Percentiles rank a stretch among this genome's conserved stretches.
Conservation (phyloP, 1,140 invertebrate genomes). For the Eubasilissa regina region DNA sequence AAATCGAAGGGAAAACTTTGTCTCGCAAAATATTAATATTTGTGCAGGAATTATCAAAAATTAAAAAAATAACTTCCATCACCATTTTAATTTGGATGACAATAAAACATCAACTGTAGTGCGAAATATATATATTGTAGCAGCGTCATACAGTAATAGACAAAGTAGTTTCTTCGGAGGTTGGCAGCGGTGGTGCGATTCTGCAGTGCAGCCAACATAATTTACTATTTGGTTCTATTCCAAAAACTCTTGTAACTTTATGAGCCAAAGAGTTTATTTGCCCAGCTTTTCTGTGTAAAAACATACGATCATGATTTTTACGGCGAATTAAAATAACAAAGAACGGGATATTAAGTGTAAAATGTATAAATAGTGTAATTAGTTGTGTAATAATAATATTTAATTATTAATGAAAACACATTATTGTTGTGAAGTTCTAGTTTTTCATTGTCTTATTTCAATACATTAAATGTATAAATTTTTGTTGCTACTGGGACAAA, state of each 20-base stretch:
- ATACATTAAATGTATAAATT: too few relatives aligned
- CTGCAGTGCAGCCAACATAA: conserved; percentile 53
- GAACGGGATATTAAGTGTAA: not conserved
- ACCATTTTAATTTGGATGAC: conserved; percentile 30
- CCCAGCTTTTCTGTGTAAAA: conserved; percentile 26
- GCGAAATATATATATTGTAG: conserved; percentile 2
- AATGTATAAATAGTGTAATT: too few relatives aligned
- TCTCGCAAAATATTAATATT: too few relatives aligned
- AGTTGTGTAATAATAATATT: too few relatives aligned
- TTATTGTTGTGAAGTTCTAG: too few relatives aligned
- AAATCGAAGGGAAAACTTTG: too few relatives aligned
- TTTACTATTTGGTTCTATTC: conserved; percentile 58
- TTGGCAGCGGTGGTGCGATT: conserved; percentile 14
- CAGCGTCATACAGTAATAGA: conserved; percentile 25
- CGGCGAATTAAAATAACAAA: not conserved
- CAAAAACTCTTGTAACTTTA: conserved; percentile 55
- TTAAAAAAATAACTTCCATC: too few relatives aligned
- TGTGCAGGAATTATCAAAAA: too few relatives aligned
- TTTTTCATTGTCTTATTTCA: too few relatives aligned
- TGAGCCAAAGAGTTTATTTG: conserved; percentile 50
- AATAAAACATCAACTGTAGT: conserved; percentile 30
- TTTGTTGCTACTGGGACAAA: too few relatives aligned
- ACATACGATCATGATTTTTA: conserved; percentile 1
- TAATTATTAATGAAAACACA: too few relatives aligned
- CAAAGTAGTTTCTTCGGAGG: conserved; percentile 33